Evolutionary conservation across 2,113 vertebrate genomes (phyloP).

Genomic region (Donacobius atricapilla): DNA sequence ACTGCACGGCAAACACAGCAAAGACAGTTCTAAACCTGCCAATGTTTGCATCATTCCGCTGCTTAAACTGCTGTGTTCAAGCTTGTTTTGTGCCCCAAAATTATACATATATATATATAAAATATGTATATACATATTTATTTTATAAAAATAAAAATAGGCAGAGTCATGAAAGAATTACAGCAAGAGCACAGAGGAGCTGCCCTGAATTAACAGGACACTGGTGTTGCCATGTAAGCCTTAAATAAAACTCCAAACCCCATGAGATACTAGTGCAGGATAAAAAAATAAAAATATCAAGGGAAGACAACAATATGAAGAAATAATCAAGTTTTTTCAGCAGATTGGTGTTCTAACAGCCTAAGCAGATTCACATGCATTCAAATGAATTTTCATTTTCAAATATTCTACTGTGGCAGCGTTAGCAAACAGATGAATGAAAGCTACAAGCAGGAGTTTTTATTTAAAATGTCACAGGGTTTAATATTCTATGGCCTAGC

Average conservation of each 20-base stretch:
- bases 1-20: constrained; percentile 14
- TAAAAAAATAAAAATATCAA: neutral
- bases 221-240: neutral
- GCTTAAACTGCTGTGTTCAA: neutral
- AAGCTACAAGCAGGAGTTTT: neutral
- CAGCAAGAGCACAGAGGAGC: neutral
- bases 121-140: neutral
- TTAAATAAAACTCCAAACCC: neutral
- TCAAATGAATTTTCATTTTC: neutral
- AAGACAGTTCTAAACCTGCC: neutral
- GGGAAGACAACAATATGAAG: neutral
- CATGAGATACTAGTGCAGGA: neutral
- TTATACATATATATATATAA: neutral
- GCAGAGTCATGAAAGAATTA: neutral
- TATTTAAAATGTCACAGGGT: neutral
- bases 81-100: neutral
- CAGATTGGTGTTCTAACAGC: neutral
- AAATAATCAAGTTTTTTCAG: neutral
- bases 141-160: neutral
- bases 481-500: neutral
- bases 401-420: neutral
- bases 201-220: neutral
- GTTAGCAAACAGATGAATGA: neutral
- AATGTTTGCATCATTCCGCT: neutral
- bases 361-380: neutral